phyloP scores from a whole-genome alignment of 2,113 vertebrate genomes.

The Panthera leo region DNA sequence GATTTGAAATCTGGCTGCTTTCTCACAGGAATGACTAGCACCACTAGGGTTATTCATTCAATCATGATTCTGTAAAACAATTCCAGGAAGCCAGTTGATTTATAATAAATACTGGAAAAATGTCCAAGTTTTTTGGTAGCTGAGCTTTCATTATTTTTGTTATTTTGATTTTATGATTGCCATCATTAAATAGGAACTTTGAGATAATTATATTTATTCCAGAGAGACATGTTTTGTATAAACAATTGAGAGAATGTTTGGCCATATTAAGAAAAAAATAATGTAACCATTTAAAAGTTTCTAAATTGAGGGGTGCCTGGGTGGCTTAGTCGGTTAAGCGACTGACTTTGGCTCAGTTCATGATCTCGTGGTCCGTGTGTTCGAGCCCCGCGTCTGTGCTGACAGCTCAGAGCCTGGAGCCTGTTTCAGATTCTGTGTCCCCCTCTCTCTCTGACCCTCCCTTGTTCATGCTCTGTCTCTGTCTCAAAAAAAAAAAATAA shows the following conservation, averaged over 20 bases:
- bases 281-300: background rate
- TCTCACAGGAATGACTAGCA: background rate
- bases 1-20: background rate
- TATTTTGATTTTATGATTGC: background rate
- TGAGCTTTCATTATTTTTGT: background rate
- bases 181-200: background rate
- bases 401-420: too few relatives aligned
- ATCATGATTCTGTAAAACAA: background rate
- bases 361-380: too few relatives aligned
- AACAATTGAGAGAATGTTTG: background rate
- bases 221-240: background rate
- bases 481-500: too few relatives aligned
- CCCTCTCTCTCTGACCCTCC: too few relatives aligned
- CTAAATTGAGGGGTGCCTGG: background rate
- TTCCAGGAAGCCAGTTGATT: background rate
- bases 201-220: conserved; percentile 13
- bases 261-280: background rate
- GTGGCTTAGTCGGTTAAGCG: too few relatives aligned
- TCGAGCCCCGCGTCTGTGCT: too few relatives aligned
- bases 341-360: too few relatives aligned
- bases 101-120: background rate
- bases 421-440: too few relatives aligned
- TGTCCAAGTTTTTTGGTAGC: background rate
- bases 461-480: too few relatives aligned
- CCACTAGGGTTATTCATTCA: background rate